A percentile compares a stretch with the other conserved stretches of the same genome.
These are phyloP conservation scores for Galerucella calmariensis DNA, from an alignment of 2,888 invertebrate genomes.

Conservation along the genomic window DNA sequence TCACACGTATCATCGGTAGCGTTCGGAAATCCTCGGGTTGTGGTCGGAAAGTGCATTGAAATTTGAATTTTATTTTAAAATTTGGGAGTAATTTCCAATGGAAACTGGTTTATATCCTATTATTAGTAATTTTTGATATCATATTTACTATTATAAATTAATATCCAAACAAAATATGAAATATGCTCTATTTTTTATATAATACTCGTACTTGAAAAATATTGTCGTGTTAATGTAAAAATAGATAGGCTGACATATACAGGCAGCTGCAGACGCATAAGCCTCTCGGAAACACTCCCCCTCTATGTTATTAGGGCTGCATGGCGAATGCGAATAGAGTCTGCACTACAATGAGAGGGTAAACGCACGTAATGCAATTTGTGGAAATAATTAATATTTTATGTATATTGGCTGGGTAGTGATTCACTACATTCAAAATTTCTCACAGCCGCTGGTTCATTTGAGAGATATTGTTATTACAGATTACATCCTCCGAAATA, in stretches of 20 bases:
- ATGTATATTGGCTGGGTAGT: slow-evolving; percentile 6
- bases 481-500: neutral
- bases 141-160: no score
- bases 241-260: slow-evolving; percentile 4
- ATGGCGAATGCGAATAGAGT: slow-evolving; percentile 10
- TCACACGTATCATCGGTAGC: no score
- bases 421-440: neutral
- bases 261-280: slow-evolving; percentile 19
- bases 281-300: slow-evolving; percentile 13
- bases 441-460: slow-evolving; percentile 6
- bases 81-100: no score
- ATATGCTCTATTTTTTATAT: no score
- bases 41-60: no score
- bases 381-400: slow-evolving; percentile 19
- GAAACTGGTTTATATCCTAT: no score
- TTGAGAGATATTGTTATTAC: slow-evolving; percentile 3
- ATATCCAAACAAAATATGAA: no score
- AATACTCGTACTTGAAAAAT: no score
- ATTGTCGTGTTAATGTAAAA: slow-evolving; percentile 11
- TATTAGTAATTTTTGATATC: no score
- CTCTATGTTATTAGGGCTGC: slow-evolving; percentile 9
- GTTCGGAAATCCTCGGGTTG: no score
- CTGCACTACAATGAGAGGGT: slow-evolving; percentile 18
- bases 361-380: slow-evolving; percentile 7
- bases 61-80: no score